Conservation (phyloP, 2,797 vertebrate species). For the Sebastolobus alascanus region DNA sequence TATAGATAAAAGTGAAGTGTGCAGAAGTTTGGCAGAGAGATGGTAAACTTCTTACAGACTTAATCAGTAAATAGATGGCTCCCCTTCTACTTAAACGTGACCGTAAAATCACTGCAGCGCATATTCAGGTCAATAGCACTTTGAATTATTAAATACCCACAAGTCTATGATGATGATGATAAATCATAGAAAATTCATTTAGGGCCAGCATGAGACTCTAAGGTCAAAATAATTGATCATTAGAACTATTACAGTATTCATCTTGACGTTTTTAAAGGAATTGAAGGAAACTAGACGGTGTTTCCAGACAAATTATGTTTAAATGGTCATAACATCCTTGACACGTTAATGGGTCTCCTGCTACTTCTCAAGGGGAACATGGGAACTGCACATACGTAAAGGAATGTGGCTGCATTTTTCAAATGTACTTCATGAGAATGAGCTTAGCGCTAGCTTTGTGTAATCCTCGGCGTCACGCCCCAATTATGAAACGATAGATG, state of each 20-base stretch:
- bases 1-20: conserved; percentile 1
- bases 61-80: conserved; percentile 14
- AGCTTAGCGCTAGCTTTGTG: conserved; percentile 75
- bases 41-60: conserved; percentile 11
- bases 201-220: conserved; percentile 3
- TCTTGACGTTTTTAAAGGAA: conserved; percentile 22
- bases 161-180: conserved; percentile 10
- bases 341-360: conserved; percentile 14
- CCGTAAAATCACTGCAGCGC: conserved; percentile 37
- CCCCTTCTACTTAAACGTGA: conserved; percentile 21
- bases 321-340: conserved; percentile 42
- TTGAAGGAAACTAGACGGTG: neutral
- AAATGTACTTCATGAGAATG: conserved; percentile 71
- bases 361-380: conserved; percentile 29
- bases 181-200: conserved; percentile 49
- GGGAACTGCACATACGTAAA: conserved; percentile 44
- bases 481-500: conserved; percentile 67
- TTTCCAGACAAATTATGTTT: conserved; percentile 6
- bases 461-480: conserved; percentile 73
- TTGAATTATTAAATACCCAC: conserved; percentile 61
- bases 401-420: conserved; percentile 65
- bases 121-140: conserved; percentile 47
- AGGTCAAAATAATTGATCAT: conserved; percentile 46
- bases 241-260: conserved; percentile 15
- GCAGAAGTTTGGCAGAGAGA: neutral